These are phyloP conservation scores for Periophthalmus magnuspinnatus DNA, from an alignment of 2,797 vertebrate genomes.

Conservation along the genomic window DNA sequence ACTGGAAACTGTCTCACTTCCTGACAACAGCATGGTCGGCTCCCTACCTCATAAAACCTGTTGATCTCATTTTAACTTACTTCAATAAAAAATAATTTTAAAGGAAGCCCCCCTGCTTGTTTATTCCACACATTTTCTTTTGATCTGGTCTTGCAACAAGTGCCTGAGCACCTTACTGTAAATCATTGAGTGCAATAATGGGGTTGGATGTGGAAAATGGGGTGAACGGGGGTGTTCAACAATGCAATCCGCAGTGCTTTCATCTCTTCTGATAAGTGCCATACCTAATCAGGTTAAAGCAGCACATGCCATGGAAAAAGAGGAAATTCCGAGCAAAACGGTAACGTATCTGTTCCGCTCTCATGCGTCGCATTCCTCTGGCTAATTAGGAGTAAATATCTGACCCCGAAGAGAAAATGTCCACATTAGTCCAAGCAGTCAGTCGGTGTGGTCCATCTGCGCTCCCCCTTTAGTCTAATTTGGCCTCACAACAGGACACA, in stretches of 20 bases:
- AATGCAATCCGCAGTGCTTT: slow-evolving; percentile 74
- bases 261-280: slow-evolving; percentile 82
- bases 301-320: slow-evolving; percentile 74
- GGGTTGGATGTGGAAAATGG: slow-evolving; percentile 39
- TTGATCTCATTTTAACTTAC: slow-evolving; percentile 61
- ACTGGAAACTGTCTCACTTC: slow-evolving; percentile 40
- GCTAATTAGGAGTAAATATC: slow-evolving; percentile 85
- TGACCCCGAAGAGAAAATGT: slow-evolving; percentile 79
- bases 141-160: slow-evolving; percentile 44
- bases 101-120: slow-evolving; percentile 41
- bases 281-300: slow-evolving; percentile 84
- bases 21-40: slow-evolving; percentile 38
- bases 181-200: slow-evolving; percentile 51
- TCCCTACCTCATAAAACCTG: slow-evolving; percentile 57
- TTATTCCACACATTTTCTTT: slow-evolving; percentile 45
- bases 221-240: slow-evolving; percentile 63
- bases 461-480: slow-evolving; percentile 59
- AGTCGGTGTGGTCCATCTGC: slow-evolving; percentile 82
- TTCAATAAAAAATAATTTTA: slow-evolving; percentile 49
- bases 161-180: slow-evolving; percentile 47
- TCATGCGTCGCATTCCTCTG: slow-evolving; percentile 80
- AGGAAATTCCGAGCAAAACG: slow-evolving; percentile 81
- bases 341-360: slow-evolving; percentile 84
- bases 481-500: slow-evolving; percentile 72
- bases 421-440: slow-evolving; percentile 74